Base-by-base conservation (phyloP, 1,140 invertebrate species). In the Paracyclopina nana region DNA sequence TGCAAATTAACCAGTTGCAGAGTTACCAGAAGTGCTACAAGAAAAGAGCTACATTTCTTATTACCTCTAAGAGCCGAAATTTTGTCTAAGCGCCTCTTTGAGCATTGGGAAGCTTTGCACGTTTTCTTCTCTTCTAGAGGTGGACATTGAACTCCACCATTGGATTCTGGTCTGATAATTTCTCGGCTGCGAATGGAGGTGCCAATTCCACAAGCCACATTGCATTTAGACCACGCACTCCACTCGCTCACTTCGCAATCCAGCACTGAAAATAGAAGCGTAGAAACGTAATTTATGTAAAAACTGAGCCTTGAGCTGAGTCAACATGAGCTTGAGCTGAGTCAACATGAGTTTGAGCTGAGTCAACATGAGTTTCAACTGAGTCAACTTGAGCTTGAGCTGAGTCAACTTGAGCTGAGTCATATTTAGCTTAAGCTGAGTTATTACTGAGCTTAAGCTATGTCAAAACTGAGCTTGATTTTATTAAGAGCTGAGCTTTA, bases 241-340 rank as follows among this genome's bases (percentile, higher is more conserved):
- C 48, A 50, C 25, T 38, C 48, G 12, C 29, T 20, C 16, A 38
- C 31, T 24, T n/a, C n/a, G 24, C 48, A 50, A 38, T 50, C 48
- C 31, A 50, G n/a, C 25, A 50, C 48, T 50, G 24, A n/a, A n/a
- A n/a, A n/a, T n/a, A n/a, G n/a, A n/a, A n/a, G n/a, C n/a, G n/a
- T n/a, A n/a, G n/a, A n/a, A n/a, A n/a, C n/a, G n/a, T n/a, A n/a
- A n/a, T n/a, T n/a, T n/a, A n/a, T n/a, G n/a, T n/a, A n/a, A n/a
- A n/a, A n/a, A n/a, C n/a, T n/a, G n/a, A n/a, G n/a, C n/a, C n/a
- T n/a, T n/a, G n/a, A n/a, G n/a, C n/a, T n/a, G n/a, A n/a, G n/a
- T n/a, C n/a, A n/a, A n/a, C n/a, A n/a, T n/a, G n/a, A n/a, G n/a
- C n/a, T n/a, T n/a, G n/a, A n/a, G n/a, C n/a, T n/a, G n/a, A n/a